Conservation (phyloP, 1,140 invertebrate species). For the Matsumurasca onukii region DNA sequence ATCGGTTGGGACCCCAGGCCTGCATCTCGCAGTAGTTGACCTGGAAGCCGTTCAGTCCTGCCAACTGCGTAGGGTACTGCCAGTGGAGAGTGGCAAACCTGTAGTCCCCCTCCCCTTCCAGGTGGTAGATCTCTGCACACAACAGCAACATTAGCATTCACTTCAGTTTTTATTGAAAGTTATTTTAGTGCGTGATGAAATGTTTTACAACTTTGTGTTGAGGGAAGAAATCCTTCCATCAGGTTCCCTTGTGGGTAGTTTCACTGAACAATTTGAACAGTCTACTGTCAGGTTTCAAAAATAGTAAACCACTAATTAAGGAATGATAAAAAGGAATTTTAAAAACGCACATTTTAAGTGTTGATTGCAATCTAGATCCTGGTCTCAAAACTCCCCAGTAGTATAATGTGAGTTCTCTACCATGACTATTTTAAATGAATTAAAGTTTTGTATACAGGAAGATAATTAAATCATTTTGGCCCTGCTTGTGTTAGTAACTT, state of each 20-base stretch:
- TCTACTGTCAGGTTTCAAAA: background rate
- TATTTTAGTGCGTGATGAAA: background rate
- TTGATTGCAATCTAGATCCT: no score
- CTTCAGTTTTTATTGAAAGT: background rate
- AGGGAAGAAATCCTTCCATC: background rate
- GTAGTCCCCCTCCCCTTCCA: constrained; percentile 71
- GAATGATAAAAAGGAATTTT: background rate
- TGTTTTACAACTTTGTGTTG: background rate
- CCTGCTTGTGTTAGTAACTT: no score
- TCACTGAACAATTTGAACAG: no score
- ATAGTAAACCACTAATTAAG: background rate
- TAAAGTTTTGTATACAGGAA: no score
- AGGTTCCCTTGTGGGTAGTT: no score
- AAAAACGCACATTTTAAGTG: no score
- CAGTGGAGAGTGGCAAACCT: constrained; percentile 66
- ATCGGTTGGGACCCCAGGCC: constrained; percentile 70
- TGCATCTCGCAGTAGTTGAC: constrained; percentile 74
- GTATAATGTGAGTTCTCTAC: no score
- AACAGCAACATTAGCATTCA: background rate
- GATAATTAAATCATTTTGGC: no score
- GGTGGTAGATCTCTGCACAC: constrained; percentile 59
- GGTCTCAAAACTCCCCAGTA: no score
- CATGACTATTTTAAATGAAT: no score
- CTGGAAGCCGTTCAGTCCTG: constrained; percentile 53
- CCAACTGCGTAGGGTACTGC: constrained; percentile 53